A percentile compares a stretch with the other conserved stretches of the same genome.
Evolutionary conservation across 2,113 vertebrate species (phyloP).

Genomic region (Meles meles): DNA sequence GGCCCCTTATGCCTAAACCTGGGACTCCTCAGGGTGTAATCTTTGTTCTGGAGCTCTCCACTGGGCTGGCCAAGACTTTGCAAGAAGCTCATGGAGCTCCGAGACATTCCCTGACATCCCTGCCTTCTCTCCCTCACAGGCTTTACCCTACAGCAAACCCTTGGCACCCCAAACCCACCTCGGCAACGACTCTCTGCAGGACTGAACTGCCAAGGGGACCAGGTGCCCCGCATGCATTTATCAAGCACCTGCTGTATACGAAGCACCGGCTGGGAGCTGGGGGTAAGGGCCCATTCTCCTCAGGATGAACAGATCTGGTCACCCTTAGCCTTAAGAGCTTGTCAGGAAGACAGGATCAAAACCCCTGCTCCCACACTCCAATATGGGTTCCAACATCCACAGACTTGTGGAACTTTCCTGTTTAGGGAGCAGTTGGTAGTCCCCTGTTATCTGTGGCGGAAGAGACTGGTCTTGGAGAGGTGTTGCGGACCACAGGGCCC

Average conservation of each 20-base stretch:
- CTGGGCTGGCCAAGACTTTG: background rate
- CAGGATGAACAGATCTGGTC: background rate
- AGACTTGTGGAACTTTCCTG: background rate
- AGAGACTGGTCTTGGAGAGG: background rate
- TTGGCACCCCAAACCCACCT: background rate
- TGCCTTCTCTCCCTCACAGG: background rate
- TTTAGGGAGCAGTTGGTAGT: background rate
- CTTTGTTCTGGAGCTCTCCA: background rate
- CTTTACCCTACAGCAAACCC: background rate
- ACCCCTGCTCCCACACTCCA: too few relatives aligned
- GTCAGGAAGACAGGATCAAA: background rate
- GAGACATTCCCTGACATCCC: background rate
- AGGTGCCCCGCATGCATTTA: background rate
- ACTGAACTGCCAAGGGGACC: background rate
- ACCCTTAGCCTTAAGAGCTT: background rate
- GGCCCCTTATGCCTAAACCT: background rate
- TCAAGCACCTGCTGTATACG: background rate
- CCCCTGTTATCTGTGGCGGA: background rate
- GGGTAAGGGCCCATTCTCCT: too few relatives aligned
- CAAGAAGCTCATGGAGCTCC: fast-evolving
- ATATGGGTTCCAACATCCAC: background rate
- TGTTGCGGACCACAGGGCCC: background rate
- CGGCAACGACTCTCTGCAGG: too few relatives aligned
- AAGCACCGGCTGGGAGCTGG: background rate
- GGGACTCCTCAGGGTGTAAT: fast-evolving